Evolutionary conservation across 30 jellyfish, hydroid and myxozoan species (phyloP).

Genomic region (Turritopsis dohrnii): DNA sequence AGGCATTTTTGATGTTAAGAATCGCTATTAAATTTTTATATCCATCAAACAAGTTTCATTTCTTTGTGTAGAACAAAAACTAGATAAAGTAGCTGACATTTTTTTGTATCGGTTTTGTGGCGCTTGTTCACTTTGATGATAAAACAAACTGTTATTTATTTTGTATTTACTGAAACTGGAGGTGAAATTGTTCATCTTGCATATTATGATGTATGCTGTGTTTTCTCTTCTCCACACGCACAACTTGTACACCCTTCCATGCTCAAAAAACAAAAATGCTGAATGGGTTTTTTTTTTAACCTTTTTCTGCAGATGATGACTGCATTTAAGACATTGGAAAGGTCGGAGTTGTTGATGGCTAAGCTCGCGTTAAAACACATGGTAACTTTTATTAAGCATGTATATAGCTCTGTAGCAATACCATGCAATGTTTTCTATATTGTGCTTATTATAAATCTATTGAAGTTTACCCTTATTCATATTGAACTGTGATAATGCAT

Average conservation of each 20-base stretch:
- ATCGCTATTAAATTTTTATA: too few species aligned
- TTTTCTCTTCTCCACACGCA: background rate
- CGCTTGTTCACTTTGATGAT: background rate
- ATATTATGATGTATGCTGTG: background rate
- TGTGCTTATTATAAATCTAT: too few species aligned
- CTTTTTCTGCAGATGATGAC: background rate
- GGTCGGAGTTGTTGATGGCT: background rate
- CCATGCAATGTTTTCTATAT: background rate
- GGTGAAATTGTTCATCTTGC: background rate
- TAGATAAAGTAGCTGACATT: background rate
- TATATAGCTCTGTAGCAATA: background rate
- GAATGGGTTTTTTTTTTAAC: background rate
- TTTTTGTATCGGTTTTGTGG: background rate
- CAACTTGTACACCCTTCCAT: background rate
- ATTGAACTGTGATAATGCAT: background rate
- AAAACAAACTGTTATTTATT: background rate
- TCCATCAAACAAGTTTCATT: too few species aligned
- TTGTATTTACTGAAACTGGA: background rate
- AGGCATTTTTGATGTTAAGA: too few species aligned
- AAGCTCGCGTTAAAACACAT: background rate
- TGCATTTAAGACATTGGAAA: background rate
- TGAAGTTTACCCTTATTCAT: background rate
- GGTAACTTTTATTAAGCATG: background rate
- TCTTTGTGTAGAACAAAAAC: background rate
- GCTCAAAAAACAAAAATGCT: background rate